Conservation (phyloP, 37 sponge, comb jelly and placozoan genomes). For the Tethya wilhelma region DNA sequence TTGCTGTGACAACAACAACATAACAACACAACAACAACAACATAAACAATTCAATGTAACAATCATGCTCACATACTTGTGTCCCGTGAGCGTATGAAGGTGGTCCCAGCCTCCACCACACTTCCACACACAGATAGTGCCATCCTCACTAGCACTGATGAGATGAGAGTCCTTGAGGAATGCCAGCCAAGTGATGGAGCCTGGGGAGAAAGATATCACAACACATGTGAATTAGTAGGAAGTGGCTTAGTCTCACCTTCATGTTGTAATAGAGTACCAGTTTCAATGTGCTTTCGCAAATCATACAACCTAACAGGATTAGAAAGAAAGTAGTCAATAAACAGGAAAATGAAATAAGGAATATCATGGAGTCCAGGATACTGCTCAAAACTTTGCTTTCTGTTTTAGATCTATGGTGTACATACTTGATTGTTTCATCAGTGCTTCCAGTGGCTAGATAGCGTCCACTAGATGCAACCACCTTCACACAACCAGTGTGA, state of each 20-base stretch:
- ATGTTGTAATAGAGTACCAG: conserved; percentile 69
- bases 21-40: not conserved
- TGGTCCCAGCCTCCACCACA: conserved; percentile 58
- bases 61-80: conserved; percentile 47
- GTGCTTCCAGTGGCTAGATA: conserved; percentile 66
- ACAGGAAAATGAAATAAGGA: not conserved
- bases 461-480: conserved; percentile 35
- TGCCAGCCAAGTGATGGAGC: conserved; percentile 59
- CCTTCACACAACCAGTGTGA: conserved; percentile 50
- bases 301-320: conserved; percentile 57
- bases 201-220: conserved; percentile 14
- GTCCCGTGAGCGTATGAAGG: conserved; percentile 52
- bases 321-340: not conserved
- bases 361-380: not conserved
- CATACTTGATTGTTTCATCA: conserved; percentile 74
- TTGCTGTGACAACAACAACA: not conserved
- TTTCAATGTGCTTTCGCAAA: conserved; percentile 55
- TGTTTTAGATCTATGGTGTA: not conserved
- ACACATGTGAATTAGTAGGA: not conserved
- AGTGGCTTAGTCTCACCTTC: conserved; percentile 34
- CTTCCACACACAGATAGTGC: conserved; percentile 64
- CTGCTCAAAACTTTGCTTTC: not conserved
- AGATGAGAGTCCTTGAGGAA: conserved; percentile 52
- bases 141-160: conserved; percentile 79
- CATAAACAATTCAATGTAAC: not conserved